Evolutionary conservation across 1,140 invertebrate genomes (phyloP).

Genomic region (Pseudomyrmex pallidus): DNA sequence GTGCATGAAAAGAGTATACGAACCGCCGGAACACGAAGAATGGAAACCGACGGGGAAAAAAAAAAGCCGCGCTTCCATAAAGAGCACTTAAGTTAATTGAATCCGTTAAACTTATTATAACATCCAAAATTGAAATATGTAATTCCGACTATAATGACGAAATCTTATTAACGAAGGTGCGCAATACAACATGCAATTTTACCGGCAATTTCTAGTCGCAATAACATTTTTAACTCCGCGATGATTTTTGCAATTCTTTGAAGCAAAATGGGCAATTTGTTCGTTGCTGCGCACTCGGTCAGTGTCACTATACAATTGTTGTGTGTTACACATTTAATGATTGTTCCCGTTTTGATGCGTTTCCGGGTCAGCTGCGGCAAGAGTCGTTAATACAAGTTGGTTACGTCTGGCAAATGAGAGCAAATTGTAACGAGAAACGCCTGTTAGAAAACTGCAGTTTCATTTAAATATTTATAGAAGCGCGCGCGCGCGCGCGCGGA

Average conservation of each 20-base stretch:
- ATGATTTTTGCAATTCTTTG: neutral
- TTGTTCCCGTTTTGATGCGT: neutral
- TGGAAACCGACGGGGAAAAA: neutral
- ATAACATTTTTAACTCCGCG: neutral
- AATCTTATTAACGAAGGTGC: neutral
- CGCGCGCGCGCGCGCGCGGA: neutral
- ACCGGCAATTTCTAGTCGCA: neutral
- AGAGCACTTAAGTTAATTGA: neutral
- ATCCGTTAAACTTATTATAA: too few relatives aligned
- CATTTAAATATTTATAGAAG: constrained; percentile 56
- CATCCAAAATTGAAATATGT: too few relatives aligned
- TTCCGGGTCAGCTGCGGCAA: neutral
- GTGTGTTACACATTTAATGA: constrained; percentile 35
- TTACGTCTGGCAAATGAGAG: constrained; percentile 44
- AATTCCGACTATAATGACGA: neutral
- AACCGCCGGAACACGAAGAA: neutral
- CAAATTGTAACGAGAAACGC: constrained; percentile 47
- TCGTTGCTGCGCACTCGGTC: neutral
- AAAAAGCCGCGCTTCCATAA: neutral
- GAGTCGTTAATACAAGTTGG: constrained; percentile 38
- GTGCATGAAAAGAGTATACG: neutral
- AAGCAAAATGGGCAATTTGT: neutral
- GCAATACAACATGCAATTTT: neutral
- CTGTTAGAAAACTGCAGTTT: constrained; percentile 54
- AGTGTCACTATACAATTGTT: neutral